Evolutionary conservation across 2,888 invertebrate species (phyloP), one percentile per base, ranked within the genome.

Genomic region (Junonia oenone): DNA sequence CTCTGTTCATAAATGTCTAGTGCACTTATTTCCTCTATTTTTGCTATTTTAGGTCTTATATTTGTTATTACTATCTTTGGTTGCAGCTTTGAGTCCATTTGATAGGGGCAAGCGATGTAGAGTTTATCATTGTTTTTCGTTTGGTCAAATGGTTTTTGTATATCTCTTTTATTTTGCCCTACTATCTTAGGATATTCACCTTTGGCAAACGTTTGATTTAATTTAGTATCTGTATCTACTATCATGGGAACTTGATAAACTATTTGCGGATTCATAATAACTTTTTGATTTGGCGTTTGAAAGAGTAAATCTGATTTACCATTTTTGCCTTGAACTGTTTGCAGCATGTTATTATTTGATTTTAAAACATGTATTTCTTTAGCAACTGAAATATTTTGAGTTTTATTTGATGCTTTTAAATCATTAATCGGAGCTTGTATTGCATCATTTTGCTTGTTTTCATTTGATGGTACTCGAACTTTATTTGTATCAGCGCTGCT

Each of bases 1-100:
- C 88, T 75, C 66, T 87, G 91, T 63, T 92, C 92, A 52, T 92
- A 92, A 43, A 91, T 66, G 66, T 92, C 92, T 65, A 92, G 72
- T 13, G 88, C 74, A 64, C 90, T 90, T 1, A 87, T 55, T 66
- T 85, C 86, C 13, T 90, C 86, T 35, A 69, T 31, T 67, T 76
- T 78, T 11, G 70, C 55, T 51, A 73, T 62, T 67, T 81, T 83
- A 22, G 80, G 72, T 55, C 77, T 72, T 56, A 84, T 66, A 47
- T 84, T 87, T 40, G 84, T 78, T 58, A 87, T 82, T 4, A 87
- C 76, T 60, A 86, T 79, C 66, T 88, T 87, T 38, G 87, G 82
- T 63, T 82, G 79, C 19, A 78, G 58, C 56, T 82, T 88, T 1
- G 81, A 67, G 57, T 88, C 87, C 71, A 82, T 76, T 73, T 85